phyloP scores from a whole-genome alignment of 2,888 invertebrate genomes.

The Cacoxenus indagator region DNA sequence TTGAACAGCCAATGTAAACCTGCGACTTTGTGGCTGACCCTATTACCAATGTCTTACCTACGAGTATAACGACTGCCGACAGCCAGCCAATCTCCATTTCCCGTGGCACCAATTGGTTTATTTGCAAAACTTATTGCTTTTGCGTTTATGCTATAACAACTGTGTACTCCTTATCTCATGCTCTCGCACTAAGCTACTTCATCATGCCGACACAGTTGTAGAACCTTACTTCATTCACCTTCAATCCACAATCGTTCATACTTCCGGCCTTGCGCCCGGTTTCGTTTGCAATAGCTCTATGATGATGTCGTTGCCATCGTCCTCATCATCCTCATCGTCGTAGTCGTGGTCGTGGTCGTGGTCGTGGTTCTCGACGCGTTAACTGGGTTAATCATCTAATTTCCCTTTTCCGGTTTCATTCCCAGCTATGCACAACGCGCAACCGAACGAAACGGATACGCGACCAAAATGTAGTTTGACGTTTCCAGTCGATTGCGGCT shows the following conservation, averaged over 20 bases:
- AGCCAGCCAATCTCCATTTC: not conserved
- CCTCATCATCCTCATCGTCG: not conserved
- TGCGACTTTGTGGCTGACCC: not conserved
- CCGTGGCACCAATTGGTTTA: conserved; percentile 2
- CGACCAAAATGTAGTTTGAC: conserved; percentile 25
- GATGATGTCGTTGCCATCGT: not conserved
- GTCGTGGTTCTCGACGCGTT: not conserved
- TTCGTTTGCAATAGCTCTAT: too few species aligned
- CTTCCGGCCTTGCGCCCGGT: not conserved
- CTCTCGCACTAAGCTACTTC: too few species aligned
- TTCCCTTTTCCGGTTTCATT: conserved; percentile 34
- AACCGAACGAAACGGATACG: conserved; percentile 28
- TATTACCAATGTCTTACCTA: not conserved
- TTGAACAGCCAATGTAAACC: not conserved
- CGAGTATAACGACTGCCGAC: not conserved
- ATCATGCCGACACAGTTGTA: too few species aligned
- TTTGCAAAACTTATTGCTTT: conserved; percentile 7
- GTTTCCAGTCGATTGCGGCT: not conserved
- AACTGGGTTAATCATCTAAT: conserved; percentile 42
- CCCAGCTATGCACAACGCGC: not conserved
- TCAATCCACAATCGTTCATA: not conserved
- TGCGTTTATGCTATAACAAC: not conserved
- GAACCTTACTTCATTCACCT: too few species aligned
- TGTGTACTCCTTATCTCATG: too few species aligned
- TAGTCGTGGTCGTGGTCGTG: not conserved